Conservation (phyloP, 2,113 vertebrate species). For the Pelecanoides urinatrix region DNA sequence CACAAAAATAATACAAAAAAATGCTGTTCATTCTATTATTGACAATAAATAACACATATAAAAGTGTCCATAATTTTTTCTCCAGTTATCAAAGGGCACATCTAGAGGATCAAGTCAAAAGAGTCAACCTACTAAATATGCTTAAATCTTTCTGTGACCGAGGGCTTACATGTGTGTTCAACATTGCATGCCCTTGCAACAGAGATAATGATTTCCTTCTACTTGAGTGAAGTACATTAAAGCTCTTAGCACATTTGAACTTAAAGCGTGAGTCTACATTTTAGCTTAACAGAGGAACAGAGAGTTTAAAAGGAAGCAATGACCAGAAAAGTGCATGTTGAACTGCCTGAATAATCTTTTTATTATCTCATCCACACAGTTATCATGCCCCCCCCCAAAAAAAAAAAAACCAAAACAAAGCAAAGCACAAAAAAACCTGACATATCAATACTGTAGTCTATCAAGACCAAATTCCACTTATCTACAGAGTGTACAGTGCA, state of each 20-base stretch:
- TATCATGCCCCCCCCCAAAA: not conserved
- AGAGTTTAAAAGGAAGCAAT: constrained; percentile 11
- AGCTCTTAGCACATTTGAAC: constrained; percentile 34
- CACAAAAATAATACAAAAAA: not conserved
- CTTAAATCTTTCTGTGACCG: not conserved
- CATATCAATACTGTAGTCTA: not conserved
- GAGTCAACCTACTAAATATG: not conserved
- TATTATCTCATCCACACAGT: not conserved
- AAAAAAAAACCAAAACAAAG: not conserved
- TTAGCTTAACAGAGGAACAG: not conserved
- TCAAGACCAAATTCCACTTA: not conserved
- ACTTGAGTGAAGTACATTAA: constrained; percentile 31
- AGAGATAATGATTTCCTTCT: constrained; percentile 31
- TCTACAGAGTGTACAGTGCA: not conserved
- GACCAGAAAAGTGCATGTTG: not conserved
- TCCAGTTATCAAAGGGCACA: not conserved
- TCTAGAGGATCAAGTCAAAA: not conserved
- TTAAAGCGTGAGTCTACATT: not conserved
- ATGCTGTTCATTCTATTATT: not conserved
- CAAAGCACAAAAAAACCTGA: too few relatives aligned
- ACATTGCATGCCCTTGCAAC: not conserved
- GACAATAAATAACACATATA: not conserved
- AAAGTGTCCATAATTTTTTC: not conserved
- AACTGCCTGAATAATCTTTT: not conserved
- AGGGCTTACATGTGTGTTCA: not conserved